Conservation (phyloP, 2,113 vertebrate genomes). For the Barnardius zonarius region DNA sequence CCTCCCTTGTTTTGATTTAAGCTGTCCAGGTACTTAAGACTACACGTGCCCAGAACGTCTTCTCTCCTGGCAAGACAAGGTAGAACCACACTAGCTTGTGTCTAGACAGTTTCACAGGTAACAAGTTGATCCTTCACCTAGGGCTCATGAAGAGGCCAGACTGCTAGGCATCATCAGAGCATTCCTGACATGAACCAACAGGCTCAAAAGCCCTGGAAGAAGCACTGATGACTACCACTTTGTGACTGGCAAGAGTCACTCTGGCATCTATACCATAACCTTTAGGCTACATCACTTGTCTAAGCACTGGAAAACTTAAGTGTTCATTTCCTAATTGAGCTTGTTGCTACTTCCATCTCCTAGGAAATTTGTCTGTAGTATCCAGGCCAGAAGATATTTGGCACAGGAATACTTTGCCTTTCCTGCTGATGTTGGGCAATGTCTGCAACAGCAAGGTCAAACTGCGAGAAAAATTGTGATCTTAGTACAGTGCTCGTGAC, state of each 20-base stretch:
- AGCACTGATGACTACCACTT: not conserved
- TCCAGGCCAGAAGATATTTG: not conserved
- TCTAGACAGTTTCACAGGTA: not conserved
- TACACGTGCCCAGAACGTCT: not conserved
- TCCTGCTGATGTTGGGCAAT: not conserved
- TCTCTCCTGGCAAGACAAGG: not conserved
- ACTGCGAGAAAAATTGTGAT: not conserved
- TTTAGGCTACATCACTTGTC: not conserved
- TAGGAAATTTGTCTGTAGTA: not conserved
- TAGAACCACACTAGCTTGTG: not conserved
- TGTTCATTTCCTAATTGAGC: slow-evolving; percentile 18
- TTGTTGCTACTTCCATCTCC: not conserved
- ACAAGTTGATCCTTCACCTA: not conserved
- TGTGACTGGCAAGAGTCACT: not conserved
- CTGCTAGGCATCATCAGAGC: not conserved
- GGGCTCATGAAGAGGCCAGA: not conserved
- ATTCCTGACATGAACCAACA: slow-evolving; percentile 34
- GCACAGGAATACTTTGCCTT: not conserved
- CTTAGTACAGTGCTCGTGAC: fast-evolving
- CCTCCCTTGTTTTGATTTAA: not conserved
- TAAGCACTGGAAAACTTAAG: not conserved
- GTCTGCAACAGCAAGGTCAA: not conserved
- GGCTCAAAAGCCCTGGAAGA: not conserved
- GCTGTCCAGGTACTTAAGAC: not conserved
- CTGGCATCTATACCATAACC: not conserved